Conservation (phyloP, 2,797 vertebrate species). For the Scolopax rusticola region DNA sequence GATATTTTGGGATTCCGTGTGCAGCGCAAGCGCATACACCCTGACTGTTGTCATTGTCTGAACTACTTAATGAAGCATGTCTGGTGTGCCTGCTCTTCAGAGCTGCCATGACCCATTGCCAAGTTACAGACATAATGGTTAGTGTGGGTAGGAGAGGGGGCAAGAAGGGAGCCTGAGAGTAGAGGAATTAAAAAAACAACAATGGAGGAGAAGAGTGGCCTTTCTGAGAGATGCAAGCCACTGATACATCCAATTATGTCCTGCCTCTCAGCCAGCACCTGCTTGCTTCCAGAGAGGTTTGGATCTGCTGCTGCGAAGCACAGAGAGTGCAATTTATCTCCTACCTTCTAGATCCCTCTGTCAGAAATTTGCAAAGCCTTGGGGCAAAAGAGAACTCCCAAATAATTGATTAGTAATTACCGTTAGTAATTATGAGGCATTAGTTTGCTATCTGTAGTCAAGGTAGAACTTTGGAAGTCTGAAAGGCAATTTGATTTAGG, state of each 20-base stretch:
- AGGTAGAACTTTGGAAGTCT: background rate
- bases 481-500: background rate
- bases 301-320: background rate
- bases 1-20: background rate
- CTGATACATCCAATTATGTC: background rate
- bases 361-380: background rate
- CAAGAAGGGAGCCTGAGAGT: background rate
- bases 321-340: background rate
- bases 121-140: background rate
- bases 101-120: background rate
- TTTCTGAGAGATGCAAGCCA: background rate
- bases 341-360: fast-evolving
- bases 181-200: background rate
- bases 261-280: background rate
- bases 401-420: background rate
- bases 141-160: background rate
- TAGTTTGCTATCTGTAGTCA: background rate
- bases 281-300: background rate
- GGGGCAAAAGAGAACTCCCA: background rate
- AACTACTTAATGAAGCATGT: background rate
- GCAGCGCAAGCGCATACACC: background rate
- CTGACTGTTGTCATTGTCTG: background rate
- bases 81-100: background rate
- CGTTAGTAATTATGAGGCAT: background rate
- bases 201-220: background rate